Evolutionary conservation across 2,888 invertebrate species (phyloP).

Genomic region (Noctua comes): DNA sequence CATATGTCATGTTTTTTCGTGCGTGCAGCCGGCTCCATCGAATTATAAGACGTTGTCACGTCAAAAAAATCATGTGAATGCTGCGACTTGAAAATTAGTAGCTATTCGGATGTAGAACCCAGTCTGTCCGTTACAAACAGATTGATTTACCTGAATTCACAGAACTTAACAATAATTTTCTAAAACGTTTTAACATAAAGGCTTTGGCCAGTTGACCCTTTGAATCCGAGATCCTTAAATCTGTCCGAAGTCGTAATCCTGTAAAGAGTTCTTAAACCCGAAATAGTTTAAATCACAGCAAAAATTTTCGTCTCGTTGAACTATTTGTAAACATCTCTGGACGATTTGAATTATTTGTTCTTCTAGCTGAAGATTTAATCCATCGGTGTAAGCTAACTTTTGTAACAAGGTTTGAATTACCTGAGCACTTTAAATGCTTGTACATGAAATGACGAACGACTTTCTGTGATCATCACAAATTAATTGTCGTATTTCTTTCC

Average conservation of each 20-base stretch:
- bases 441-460: background rate
- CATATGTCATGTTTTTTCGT: no score
- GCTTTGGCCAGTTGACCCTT: slow-evolving; percentile 7
- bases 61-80: background rate
- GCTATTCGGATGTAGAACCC: background rate
- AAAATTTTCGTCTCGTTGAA: slow-evolving; percentile 24
- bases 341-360: slow-evolving; percentile 10
- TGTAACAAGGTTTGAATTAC: background rate
- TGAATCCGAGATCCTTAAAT: slow-evolving; percentile 19
- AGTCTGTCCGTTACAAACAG: background rate
- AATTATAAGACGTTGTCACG: no score
- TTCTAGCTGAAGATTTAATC: background rate
- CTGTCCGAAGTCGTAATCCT: slow-evolving; percentile 2
- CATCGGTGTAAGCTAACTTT: background rate
- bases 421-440: background rate
- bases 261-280: slow-evolving; percentile 15
- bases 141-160: background rate
- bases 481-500: background rate
- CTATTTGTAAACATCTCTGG: slow-evolving; percentile 16
- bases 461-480: background rate
- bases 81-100: background rate
- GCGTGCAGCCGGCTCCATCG: no score
- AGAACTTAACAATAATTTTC: slow-evolving; percentile 1
- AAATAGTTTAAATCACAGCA: slow-evolving; percentile 33
- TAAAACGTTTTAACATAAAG: background rate